Evolutionary conservation across 2,888 invertebrate genomes (phyloP).

Genomic region (Helleia helle): DNA sequence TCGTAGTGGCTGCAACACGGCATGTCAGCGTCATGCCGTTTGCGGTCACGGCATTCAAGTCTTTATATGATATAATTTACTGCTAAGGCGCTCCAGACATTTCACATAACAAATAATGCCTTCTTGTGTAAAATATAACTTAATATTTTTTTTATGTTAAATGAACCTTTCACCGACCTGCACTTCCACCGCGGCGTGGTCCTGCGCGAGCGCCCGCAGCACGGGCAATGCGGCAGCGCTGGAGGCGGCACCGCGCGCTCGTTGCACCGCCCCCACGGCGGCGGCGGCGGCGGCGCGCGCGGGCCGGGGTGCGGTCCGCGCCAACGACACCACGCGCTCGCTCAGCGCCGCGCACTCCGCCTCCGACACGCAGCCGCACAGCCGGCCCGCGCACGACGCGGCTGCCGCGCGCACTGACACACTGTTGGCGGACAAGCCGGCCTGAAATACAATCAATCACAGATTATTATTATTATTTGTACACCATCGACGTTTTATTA

Average conservation of each 20-base stretch:
- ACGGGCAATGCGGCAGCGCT: conserved; percentile 97
- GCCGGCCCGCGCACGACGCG: conserved; percentile 94
- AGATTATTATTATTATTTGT: too few relatives aligned
- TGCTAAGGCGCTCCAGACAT: too few relatives aligned
- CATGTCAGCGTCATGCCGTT: too few relatives aligned
- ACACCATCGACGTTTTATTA: too few relatives aligned
- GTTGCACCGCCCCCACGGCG: conserved; percentile 92
- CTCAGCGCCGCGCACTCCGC: conserved; percentile 49
- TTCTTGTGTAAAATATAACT: too few relatives aligned
- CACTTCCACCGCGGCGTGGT: conserved; percentile 93
- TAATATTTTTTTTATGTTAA: too few relatives aligned
- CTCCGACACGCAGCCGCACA: conserved; percentile 64
- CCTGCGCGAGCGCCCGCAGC: conserved; percentile 94
- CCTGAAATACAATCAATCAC: conserved; percentile 40
- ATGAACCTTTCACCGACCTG: conserved; percentile 73
- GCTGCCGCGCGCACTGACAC: conserved; percentile 92
- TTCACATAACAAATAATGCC: too few relatives aligned
- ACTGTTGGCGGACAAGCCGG: conserved; percentile 83
- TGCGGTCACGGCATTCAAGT: too few relatives aligned
- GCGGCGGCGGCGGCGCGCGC: conserved; percentile 43
- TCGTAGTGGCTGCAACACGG: too few relatives aligned
- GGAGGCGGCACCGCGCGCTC: conserved; percentile 96
- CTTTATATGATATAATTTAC: too few relatives aligned
- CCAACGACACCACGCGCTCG: conserved; percentile 44
- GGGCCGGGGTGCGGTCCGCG: conserved; percentile 33